phyloP scores from a whole-genome alignment of 1,140 invertebrate genomes.

The Lordiphosa collinella region DNA sequence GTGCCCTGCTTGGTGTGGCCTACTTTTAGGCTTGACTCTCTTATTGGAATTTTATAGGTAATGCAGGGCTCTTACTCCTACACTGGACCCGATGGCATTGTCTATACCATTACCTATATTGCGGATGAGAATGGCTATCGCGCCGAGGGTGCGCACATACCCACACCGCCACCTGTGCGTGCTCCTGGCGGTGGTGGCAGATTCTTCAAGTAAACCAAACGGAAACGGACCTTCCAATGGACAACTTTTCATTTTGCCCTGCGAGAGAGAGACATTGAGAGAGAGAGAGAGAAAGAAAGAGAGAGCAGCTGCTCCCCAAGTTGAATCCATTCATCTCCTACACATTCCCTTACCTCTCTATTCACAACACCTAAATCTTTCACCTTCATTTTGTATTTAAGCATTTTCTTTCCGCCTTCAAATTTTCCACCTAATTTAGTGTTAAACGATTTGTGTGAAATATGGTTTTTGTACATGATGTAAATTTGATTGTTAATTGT shows the following conservation, averaged over 20 bases:
- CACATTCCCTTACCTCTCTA: constrained; percentile 5
- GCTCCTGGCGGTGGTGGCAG: constrained; percentile 64
- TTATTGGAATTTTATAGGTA: constrained; percentile 74
- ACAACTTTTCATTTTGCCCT: neutral
- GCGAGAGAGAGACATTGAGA: neutral
- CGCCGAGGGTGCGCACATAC: constrained; percentile 81
- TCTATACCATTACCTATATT: constrained; percentile 83
- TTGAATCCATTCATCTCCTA: constrained; percentile 3
- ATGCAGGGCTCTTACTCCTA: constrained; percentile 84
- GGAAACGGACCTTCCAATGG: neutral
- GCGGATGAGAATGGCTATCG: constrained; percentile 86
- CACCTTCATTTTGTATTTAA: constrained; percentile 22
- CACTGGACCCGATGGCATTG: constrained; percentile 84
- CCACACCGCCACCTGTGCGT: constrained; percentile 82
- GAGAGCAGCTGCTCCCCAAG: constrained; percentile 20
- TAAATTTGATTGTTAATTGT: constrained; percentile 66
- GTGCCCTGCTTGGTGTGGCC: neutral
- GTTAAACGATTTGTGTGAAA: constrained; percentile 52
- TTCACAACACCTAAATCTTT: neutral
- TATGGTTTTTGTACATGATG: constrained; percentile 50
- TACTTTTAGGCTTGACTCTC: constrained; percentile 33
- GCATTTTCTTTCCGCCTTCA: constrained; percentile 8
- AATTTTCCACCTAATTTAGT: constrained; percentile 27
- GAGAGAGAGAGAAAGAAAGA: constrained; percentile 13
- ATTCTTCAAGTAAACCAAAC: constrained; percentile 70